Evolutionary conservation across 2,888 invertebrate species (phyloP).

Genomic region (Tuberolachnus salignus): DNA sequence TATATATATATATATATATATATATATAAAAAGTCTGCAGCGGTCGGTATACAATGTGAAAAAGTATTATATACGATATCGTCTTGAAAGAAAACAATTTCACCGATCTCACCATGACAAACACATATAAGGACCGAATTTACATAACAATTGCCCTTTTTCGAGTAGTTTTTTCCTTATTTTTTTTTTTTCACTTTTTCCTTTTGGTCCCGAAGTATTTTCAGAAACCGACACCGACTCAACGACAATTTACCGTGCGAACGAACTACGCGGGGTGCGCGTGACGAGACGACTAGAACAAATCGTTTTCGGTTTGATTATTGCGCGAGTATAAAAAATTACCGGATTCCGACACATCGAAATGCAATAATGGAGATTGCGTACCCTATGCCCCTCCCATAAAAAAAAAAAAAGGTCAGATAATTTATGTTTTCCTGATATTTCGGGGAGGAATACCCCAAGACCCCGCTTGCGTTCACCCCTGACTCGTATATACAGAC

Average conservation of each 20-base stretch:
- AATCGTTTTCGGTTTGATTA: constrained; percentile 16
- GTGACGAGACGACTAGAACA: constrained; percentile 1
- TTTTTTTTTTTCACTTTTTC: not conserved
- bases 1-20: not conserved
- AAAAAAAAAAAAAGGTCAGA: no score
- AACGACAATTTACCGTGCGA: not conserved
- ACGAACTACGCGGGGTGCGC: not conserved
- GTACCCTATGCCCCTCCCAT: no score
- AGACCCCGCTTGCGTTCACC: no score
- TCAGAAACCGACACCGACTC: no score
- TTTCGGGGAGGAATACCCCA: no score
- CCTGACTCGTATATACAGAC: no score
- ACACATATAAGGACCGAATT: constrained; percentile 44
- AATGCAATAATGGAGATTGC: no score
- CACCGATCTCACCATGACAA: constrained; percentile 43
- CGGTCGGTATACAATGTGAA: not conserved
- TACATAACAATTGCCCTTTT: constrained; percentile 51
- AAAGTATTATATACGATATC: constrained; percentile 1
- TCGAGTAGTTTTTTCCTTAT: not conserved
- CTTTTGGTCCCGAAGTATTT: not conserved
- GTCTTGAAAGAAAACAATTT: constrained; percentile 50
- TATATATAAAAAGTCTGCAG: not conserved
- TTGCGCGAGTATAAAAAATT: not conserved
- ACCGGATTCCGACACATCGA: not conserved
- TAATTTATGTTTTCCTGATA: no score